Percentiles rank a stretch among this genome's conserved stretches.
phyloP scores from a whole-genome alignment of 2,888 invertebrate genomes.

The Leptarthrus brevirostris region DNA sequence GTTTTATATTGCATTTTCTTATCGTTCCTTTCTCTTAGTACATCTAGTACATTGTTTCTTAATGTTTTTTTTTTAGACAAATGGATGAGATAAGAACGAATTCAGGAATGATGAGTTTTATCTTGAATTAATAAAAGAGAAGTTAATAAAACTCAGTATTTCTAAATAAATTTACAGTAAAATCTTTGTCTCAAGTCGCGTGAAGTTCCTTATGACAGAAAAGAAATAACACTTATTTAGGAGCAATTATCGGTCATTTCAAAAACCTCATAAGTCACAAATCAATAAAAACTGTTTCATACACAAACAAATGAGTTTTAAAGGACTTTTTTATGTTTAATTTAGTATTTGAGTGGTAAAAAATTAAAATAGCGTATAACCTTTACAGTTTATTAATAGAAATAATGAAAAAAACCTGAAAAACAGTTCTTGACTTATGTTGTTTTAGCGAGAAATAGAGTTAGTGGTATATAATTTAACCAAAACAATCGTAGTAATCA shows the following conservation, averaged over 20 bases:
- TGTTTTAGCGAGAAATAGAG: slow-evolving; percentile 8
- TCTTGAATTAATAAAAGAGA: too few species aligned
- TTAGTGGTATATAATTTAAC: neutral
- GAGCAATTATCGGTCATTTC: slow-evolving; percentile 3
- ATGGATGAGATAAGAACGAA: too few species aligned
- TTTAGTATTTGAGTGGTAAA: neutral
- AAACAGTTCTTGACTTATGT: slow-evolving; percentile 4
- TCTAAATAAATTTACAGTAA: too few species aligned
- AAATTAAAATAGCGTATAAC: neutral
- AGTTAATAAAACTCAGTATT: too few species aligned
- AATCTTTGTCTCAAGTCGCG: too few species aligned
- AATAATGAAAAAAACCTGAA: neutral
- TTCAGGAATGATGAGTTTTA: too few species aligned
- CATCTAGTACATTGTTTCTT: too few species aligned
- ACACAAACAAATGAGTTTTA: slow-evolving; percentile 5
- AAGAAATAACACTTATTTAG: too few species aligned
- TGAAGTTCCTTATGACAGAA: too few species aligned
- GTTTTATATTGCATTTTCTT: too few species aligned
- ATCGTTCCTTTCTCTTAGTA: too few species aligned
- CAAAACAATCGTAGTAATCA: neutral
- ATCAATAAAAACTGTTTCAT: slow-evolving; percentile 30
- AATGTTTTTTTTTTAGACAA: too few species aligned
- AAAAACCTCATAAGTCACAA: slow-evolving; percentile 7
- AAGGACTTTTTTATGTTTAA: neutral
- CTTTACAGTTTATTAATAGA: neutral